A percentile compares a stretch with the other conserved stretches of the same genome.
phyloP scores from a whole-genome alignment of 53 echinoderm and acorn worm species.

The Apostichopus leukothele region DNA sequence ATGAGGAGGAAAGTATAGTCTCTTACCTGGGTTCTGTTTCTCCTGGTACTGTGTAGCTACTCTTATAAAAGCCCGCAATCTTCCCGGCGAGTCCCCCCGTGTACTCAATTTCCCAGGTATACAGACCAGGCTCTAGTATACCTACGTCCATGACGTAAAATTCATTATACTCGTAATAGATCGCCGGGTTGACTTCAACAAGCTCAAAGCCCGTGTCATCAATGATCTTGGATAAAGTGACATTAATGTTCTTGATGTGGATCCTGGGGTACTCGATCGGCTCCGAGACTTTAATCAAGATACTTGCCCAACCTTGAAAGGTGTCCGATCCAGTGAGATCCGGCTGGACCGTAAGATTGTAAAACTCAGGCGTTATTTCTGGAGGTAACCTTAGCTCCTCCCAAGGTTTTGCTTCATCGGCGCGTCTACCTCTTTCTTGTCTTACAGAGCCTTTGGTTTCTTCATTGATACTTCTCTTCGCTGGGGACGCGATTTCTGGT shows the following conservation, averaged over 20 bases:
- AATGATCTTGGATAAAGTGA: neutral
- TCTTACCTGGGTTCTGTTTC: conserved; percentile 57
- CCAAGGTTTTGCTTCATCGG: neutral
- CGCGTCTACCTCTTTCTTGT: neutral
- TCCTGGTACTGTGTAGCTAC: conserved; percentile 48
- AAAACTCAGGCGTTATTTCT: conserved; percentile 3
- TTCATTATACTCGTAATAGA: conserved; percentile 17
- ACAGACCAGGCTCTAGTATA: neutral
- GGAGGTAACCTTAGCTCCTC: conserved; percentile 25
- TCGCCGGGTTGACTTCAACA: neutral
- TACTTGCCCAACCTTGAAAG: conserved; percentile 9
- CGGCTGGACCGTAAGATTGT: conserved; percentile 25
- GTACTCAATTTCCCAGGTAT: conserved; percentile 27
- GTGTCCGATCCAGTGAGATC: conserved; percentile 33
- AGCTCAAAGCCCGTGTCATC: neutral
- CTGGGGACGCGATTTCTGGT: neutral
- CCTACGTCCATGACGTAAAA: conserved; percentile 43
- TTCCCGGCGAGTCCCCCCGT: conserved; percentile 19
- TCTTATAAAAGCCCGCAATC: conserved; percentile 59
- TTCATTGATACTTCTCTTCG: neutral
- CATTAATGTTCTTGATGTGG: conserved; percentile 12
- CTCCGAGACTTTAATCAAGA: neutral
- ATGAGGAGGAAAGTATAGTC: neutral
- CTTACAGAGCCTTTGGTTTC: neutral
- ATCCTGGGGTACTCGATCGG: conserved; percentile 10